A percentile compares a stretch with the other conserved stretches of the same genome.
Conservation (phyloP, 2,888 invertebrate species). For the Pammene fasciana region DNA sequence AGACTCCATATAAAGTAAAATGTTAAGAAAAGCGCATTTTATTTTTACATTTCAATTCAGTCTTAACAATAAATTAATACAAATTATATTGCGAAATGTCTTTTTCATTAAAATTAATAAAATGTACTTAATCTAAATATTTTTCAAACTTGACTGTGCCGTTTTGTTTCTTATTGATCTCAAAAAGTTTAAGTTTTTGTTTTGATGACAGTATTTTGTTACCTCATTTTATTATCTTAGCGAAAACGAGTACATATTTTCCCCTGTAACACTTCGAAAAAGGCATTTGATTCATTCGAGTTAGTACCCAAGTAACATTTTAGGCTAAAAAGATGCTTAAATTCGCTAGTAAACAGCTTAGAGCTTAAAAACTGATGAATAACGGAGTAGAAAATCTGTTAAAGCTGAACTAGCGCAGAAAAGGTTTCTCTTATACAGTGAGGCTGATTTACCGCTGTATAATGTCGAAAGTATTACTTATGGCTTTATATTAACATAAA, state of each 20-base stretch:
- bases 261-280: not conserved
- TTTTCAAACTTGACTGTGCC: conserved; percentile 32
- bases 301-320: too few species aligned
- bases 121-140: conserved; percentile 21
- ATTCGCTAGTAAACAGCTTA: too few species aligned
- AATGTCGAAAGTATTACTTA: too few species aligned
- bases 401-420: too few species aligned
- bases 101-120: conserved; percentile 35
- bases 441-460: too few species aligned
- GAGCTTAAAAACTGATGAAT: too few species aligned
- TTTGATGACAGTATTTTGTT: not conserved
- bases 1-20: conserved; percentile 27
- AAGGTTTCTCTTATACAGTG: too few species aligned
- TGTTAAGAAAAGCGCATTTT: conserved; percentile 31
- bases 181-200: not conserved
- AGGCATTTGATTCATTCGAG: not conserved
- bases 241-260: not conserved
- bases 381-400: too few species aligned
- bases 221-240: not conserved
- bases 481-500: too few species aligned
- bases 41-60: conserved; percentile 60
- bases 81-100: conserved; percentile 50
- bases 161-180: conserved; percentile 1
- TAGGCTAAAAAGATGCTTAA: too few species aligned
- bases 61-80: conserved; percentile 64